Evolutionary conservation across 1,140 invertebrate species (phyloP).

Genomic region (Musca vetustissima): DNA sequence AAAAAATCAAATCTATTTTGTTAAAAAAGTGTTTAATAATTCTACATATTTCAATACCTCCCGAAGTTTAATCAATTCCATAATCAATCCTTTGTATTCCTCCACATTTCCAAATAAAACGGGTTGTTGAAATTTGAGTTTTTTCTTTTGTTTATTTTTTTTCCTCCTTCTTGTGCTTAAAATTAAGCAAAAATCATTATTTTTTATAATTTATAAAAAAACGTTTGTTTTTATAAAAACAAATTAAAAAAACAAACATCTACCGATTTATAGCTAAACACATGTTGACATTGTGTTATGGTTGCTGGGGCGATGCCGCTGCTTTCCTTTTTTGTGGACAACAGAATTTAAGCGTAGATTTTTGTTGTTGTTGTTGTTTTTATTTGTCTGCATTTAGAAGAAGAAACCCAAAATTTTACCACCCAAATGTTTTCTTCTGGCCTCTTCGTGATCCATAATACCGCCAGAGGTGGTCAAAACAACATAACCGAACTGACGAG

Average conservation of each 20-base stretch:
- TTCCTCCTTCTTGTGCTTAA: constrained; percentile 15
- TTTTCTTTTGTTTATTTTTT: constrained; percentile 11
- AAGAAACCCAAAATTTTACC: constrained; percentile 99
- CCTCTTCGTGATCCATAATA: constrained; percentile 99
- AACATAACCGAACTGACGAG: constrained; percentile 99
- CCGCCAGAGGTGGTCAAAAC: constrained; percentile 98
- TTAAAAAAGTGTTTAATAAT: too few species aligned
- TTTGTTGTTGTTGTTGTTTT: too few species aligned
- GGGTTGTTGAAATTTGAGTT: not conserved
- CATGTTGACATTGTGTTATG: constrained; percentile 25
- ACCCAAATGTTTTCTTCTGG: constrained; percentile 98
- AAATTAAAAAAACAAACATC: constrained; percentile 15
- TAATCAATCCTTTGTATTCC: too few species aligned
- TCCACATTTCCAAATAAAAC: too few species aligned
- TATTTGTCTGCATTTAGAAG: constrained; percentile 82
- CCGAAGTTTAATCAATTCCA: too few species aligned
- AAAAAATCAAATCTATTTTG: too few species aligned
- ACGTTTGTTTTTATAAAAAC: constrained; percentile 6
- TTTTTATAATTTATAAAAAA: constrained; percentile 25
- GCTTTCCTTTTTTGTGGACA: not conserved
- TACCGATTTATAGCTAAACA: constrained; percentile 13
- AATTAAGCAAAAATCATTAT: constrained; percentile 18
- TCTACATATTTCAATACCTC: too few species aligned
- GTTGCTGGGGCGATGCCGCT: constrained; percentile 6
- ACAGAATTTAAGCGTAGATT: constrained; percentile 18